Evolutionary conservation across 2,888 invertebrate species (phyloP), one percentile per base, ranked within the genome.

Genomic region (Zygogramma bicolorata): DNA sequence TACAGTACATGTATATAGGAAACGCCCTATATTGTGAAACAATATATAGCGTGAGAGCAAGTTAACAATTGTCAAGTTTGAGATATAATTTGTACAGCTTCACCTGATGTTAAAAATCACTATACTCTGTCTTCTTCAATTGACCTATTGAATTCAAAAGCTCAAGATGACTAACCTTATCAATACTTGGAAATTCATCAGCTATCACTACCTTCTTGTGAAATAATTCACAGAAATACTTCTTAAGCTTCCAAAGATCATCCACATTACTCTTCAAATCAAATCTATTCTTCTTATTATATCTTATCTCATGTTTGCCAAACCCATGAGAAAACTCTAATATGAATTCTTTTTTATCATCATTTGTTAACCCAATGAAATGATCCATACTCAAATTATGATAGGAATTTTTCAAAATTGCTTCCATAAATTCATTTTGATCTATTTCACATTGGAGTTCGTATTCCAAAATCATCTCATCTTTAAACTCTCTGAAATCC

Each of bases 381-480:
- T 77, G 62, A 66, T 83, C 81, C 2, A 82, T 71, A 68, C 83
- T 80, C 34, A 84, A 71, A 67, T 79, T 81, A 66, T 86, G 84
- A 69, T 84, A 85, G 31, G 81, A 82, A 75, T 86, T 84, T 75
- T 80, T 80, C 60, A 84, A 75, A 49, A 85, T 63, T 3, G 69
- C 60, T 69, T 83, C 76, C 15, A 84, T 75, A 73, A 86, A 82
- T 42, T 77, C 76, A 46, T 76, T 75, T 8, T 72, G 70, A 60
- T 74, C 75, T 20, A 79, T 73, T 46, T 78, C 70, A 69, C 79
- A 83, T 57, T 65, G 71, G 70, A 84, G 74, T 61, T 77, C 74
- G 68, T 80, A 82, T 53, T 82, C 80, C 34, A 81, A 34, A 13
- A 62, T 40, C 18, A 75, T 18, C 22, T 72, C 68, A 46, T 76